Evolutionary conservation across 2,888 invertebrate genomes (phyloP).

Genomic region (Metalampra italica): DNA sequence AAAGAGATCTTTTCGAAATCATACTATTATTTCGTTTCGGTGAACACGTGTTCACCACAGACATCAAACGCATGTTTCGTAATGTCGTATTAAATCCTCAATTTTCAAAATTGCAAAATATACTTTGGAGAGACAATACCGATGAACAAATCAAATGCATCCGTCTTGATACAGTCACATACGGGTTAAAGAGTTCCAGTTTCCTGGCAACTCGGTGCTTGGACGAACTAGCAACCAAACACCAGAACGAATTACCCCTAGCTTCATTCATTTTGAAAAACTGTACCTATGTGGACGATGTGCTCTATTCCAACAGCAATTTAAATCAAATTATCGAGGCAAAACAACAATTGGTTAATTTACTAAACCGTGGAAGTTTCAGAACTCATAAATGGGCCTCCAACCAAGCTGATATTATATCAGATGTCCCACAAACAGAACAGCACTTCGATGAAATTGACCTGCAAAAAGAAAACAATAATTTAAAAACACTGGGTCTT

Average conservation of each 20-base stretch:
- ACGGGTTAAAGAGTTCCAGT: slow-evolving; percentile 5
- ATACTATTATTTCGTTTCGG: background rate
- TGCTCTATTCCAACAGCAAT: background rate
- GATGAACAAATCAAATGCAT: background rate
- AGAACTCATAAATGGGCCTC: slow-evolving; percentile 2
- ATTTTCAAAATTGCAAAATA: slow-evolving; percentile 1
- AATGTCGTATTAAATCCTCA: background rate
- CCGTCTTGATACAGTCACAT: slow-evolving; percentile 3
- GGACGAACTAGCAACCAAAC: slow-evolving; percentile 7
- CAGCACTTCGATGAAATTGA: background rate
- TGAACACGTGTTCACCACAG: background rate
- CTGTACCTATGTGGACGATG: slow-evolving; percentile 5
- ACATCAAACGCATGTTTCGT: slow-evolving; percentile 1
- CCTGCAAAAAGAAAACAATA: background rate
- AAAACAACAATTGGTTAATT: background rate
- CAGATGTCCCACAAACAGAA: background rate
- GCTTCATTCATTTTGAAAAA: background rate
- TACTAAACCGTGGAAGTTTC: background rate
- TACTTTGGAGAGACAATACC: slow-evolving; percentile 2
- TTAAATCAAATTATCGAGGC: background rate
- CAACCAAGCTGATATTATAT: background rate
- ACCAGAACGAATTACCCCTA: background rate
- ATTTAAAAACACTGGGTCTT: background rate
- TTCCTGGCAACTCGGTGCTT: slow-evolving; percentile 13
- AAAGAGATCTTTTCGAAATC: background rate